Conservation (phyloP, 2,797 vertebrate species). For the Ptychobarbus kaznakovi region DNA sequence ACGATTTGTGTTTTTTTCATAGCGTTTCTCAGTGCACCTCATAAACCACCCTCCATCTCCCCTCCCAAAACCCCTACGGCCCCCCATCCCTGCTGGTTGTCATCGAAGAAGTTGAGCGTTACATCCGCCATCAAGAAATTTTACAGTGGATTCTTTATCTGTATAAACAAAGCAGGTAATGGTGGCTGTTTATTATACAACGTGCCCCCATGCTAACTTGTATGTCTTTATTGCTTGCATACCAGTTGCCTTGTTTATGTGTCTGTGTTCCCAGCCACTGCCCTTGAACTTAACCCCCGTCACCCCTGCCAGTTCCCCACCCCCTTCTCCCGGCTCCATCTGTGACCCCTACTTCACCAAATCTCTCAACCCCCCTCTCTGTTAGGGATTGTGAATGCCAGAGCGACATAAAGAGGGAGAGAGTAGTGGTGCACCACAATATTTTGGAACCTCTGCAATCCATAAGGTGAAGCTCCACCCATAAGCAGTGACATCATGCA, state of each 20-base stretch:
- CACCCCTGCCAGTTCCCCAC: slow-evolving; percentile 23
- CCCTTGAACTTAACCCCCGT: slow-evolving; percentile 79
- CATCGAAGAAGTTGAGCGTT: slow-evolving; percentile 56
- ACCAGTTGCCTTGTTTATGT: slow-evolving; percentile 80
- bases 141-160: slow-evolving; percentile 76
- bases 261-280: slow-evolving; percentile 76
- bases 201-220: slow-evolving; percentile 80
- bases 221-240: slow-evolving; percentile 81
- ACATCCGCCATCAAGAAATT: slow-evolving; percentile 57
- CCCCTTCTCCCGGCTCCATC: slow-evolving; percentile 32
- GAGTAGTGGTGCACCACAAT: neutral
- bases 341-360: slow-evolving; percentile 40
- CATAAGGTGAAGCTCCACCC: neutral
- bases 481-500: neutral
- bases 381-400: slow-evolving; percentile 62
- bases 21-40: slow-evolving; percentile 32
- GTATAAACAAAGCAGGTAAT: slow-evolving; percentile 81
- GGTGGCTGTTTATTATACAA: slow-evolving; percentile 81
- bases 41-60: slow-evolving; percentile 41
- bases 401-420: neutral
- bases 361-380: slow-evolving; percentile 69
- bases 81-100: slow-evolving; percentile 39
- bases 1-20: slow-evolving; percentile 39
- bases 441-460: neutral
- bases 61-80: slow-evolving; percentile 63